A percentile compares a stretch with the other conserved stretches of the same genome.
phyloP scores from a whole-genome alignment of 2,113 vertebrate genomes.

The Misgurnus anguillicaudatus region DNA sequence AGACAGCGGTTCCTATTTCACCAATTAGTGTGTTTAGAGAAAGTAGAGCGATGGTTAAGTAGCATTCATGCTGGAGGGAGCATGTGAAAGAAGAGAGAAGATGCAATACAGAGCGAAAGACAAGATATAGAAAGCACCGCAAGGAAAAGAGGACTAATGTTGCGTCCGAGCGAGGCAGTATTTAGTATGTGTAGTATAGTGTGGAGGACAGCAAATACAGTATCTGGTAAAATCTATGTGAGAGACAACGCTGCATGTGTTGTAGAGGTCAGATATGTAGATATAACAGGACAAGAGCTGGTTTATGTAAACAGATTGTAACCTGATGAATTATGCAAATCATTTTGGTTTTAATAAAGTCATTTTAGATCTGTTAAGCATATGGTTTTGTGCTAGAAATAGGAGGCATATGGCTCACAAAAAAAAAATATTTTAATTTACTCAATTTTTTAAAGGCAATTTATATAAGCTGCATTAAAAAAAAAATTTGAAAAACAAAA shows the following conservation, averaged over 20 bases:
- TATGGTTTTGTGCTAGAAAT: not conserved
- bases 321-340: not conserved
- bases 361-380: no score
- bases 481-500: no score
- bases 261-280: not conserved
- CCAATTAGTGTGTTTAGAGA: conserved; percentile 35
- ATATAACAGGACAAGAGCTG: not conserved
- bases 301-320: not conserved
- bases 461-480: no score
- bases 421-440: no score
- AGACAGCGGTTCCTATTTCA: not conserved
- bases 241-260: not conserved
- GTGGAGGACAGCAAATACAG: not conserved
- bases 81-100: not conserved
- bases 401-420: not conserved
- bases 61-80: conserved; percentile 27
- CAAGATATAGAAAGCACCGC: not conserved
- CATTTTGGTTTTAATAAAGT: no score
- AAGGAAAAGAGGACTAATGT: not conserved
- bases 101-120: not conserved
- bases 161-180: not conserved
- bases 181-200: not conserved
- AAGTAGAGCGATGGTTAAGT: conserved; percentile 20
- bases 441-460: no score
- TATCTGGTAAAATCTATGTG: not conserved